Conservation (phyloP, 1,140 invertebrate species). For the Macrocentrus cingulum region DNA sequence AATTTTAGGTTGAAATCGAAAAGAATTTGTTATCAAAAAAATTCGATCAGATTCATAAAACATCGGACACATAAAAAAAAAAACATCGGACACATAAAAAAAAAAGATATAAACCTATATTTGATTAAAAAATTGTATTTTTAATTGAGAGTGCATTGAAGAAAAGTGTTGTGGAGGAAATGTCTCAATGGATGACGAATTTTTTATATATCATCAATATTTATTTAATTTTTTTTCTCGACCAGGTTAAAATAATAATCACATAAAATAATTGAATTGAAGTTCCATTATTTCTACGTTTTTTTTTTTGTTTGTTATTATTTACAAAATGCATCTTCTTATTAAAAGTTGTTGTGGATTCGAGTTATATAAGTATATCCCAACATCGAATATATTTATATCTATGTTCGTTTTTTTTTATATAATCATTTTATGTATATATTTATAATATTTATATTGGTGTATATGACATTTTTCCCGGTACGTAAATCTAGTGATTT, state of each 20-base stretch:
- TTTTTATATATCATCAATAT: constrained; percentile 49
- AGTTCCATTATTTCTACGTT: constrained; percentile 48
- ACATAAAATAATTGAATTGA: constrained; percentile 53
- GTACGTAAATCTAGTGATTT: background rate
- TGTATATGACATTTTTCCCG: constrained; percentile 4
- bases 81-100: background rate
- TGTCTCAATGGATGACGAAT: no score
- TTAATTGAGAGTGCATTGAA: no score
- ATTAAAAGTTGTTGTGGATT: background rate
- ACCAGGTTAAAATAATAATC: constrained; percentile 54
- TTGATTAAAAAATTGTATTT: no score
- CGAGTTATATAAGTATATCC: constrained; percentile 23
- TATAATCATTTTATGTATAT: constrained; percentile 10
- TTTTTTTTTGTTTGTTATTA: constrained; percentile 34
- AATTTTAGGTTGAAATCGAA: no score
- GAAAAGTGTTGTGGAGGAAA: no score
- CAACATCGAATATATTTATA: constrained; percentile 39
- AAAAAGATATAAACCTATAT: background rate
- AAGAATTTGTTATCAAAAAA: no score
- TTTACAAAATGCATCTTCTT: constrained; percentile 38
- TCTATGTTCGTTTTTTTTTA: constrained; percentile 29
- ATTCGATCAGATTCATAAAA: no score
- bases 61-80: background rate
- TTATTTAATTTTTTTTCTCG: constrained; percentile 53
- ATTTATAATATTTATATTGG: constrained; percentile 8